A percentile compares a stretch with the other conserved stretches of the same genome.
Conservation (phyloP, 2,797 vertebrate genomes). For the Lepus oiostolus region DNA sequence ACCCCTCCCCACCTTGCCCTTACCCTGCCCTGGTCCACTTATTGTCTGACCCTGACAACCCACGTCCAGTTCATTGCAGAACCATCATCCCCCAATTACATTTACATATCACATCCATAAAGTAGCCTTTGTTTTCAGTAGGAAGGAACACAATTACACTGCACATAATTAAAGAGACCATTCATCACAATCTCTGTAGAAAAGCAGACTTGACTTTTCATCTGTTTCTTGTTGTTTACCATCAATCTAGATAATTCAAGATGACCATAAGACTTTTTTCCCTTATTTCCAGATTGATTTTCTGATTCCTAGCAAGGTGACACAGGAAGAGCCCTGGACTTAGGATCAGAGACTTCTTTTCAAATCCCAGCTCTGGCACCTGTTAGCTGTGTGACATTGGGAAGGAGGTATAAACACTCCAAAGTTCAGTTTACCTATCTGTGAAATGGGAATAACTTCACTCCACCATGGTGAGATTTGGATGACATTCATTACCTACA, state of each 20-base stretch:
- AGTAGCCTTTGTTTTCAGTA: background rate
- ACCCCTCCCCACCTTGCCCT: background rate
- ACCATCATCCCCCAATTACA: background rate
- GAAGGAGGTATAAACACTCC: background rate
- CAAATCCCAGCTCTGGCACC: background rate
- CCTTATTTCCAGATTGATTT: slow-evolving; percentile 19
- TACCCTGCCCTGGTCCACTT: background rate
- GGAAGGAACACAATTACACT: background rate
- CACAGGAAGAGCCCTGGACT: background rate
- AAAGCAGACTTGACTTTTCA: background rate
- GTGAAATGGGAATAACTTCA: background rate
- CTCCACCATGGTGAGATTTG: background rate
- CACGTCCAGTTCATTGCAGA: background rate
- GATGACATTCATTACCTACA: background rate
- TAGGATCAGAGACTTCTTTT: background rate
- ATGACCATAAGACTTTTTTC: background rate
- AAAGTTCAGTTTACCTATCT: background rate
- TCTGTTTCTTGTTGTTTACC: background rate
- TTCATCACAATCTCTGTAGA: background rate
- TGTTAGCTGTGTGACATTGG: background rate
- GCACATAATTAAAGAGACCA: background rate
- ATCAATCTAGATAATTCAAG: background rate
- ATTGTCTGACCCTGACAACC: background rate
- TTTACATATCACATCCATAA: background rate
- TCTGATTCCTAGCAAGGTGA: background rate